Evolutionary conservation across 1,140 invertebrate genomes (phyloP).

Genomic region (Drosophila bipectinata): DNA sequence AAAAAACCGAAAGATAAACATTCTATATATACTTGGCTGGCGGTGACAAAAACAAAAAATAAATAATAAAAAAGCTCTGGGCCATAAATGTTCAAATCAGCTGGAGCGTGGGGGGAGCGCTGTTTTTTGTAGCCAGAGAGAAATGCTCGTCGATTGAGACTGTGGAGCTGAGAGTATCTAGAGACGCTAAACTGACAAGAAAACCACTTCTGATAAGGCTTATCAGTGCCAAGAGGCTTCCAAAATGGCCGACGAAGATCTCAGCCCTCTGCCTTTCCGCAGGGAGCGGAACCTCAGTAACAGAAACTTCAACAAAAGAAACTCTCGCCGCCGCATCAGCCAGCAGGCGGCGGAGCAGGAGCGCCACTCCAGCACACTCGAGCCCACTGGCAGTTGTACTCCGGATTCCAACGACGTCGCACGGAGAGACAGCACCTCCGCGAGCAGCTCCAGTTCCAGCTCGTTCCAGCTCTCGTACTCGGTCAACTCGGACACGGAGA

Average conservation of each 20-base stretch:
- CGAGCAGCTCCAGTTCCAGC: constrained; percentile 53
- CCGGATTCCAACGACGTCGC: constrained; percentile 34
- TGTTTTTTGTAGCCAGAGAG: constrained; percentile 1
- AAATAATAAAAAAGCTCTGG: constrained; percentile 19
- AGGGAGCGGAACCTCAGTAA: constrained; percentile 80
- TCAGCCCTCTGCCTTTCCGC: constrained; percentile 75
- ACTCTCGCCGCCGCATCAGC: constrained; percentile 65
- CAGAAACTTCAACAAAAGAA: constrained; percentile 76
- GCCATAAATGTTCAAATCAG: constrained; percentile 31
- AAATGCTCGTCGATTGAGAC: constrained; percentile 1
- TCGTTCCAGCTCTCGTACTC: constrained; percentile 69
- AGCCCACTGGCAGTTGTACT: constrained; percentile 23
- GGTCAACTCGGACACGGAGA: constrained; percentile 73
- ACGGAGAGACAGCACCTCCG: constrained; percentile 20
- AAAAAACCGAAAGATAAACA: constrained; percentile 49
- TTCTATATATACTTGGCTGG: constrained; percentile 31
- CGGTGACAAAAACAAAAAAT: constrained; percentile 38
- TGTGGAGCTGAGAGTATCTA: neutral
- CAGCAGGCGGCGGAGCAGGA: constrained; percentile 48
- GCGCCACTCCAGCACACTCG: constrained; percentile 23
- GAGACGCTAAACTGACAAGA: constrained; percentile 2
- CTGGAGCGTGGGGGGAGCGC: constrained; percentile 21
- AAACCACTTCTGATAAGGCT: constrained; percentile 24
- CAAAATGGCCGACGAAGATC: constrained; percentile 70
- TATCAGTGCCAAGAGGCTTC: constrained; percentile 17